Percentiles rank a stretch among this genome's conserved stretches.
Conservation (phyloP, 2,888 invertebrate genomes). For the Heliothis peltigera region DNA sequence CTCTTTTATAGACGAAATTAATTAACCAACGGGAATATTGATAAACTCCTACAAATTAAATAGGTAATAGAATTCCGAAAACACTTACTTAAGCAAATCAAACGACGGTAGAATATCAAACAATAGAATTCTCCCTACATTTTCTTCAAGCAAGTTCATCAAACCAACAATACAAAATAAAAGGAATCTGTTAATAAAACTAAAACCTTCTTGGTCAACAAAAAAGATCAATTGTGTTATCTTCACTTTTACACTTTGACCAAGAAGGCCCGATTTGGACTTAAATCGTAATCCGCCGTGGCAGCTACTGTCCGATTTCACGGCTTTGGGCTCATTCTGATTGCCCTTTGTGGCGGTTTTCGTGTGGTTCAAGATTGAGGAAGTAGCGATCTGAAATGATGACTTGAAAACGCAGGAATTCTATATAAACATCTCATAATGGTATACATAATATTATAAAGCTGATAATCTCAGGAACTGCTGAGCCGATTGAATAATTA, state of each 20-base stretch:
- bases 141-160: constrained; percentile 15
- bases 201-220: constrained; percentile 35
- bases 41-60: no score
- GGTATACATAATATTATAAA: no score
- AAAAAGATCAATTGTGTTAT: constrained; percentile 52
- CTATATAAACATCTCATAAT: no score
- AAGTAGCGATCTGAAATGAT: constrained; percentile 30
- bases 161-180: constrained; percentile 15
- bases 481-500: no score
- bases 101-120: neutral
- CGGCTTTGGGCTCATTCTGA: constrained; percentile 61
- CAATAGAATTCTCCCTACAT: neutral
- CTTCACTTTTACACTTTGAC: constrained; percentile 61
- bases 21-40: no score
- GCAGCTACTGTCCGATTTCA: constrained; percentile 69
- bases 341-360: constrained; percentile 59
- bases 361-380: constrained; percentile 39
- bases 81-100: neutral
- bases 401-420: neutral
- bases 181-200: neutral
- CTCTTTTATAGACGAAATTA: no score
- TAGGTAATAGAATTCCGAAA: no score
- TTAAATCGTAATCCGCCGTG: constrained; percentile 64
- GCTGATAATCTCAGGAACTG: no score
- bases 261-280: constrained; percentile 53